phyloP scores from a whole-genome alignment of 2,888 invertebrate genomes.

The Branchellion lobata region DNA sequence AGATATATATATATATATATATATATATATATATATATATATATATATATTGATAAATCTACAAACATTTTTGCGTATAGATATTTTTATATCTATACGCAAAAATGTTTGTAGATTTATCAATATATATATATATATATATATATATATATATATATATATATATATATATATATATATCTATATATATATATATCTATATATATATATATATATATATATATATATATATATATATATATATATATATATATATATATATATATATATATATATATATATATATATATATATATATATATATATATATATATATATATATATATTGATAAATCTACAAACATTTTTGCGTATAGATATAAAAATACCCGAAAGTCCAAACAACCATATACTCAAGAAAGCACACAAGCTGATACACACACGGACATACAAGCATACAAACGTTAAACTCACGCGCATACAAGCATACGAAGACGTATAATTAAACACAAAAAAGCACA shows the following conservation, averaged over 20 bases:
- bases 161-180: not conserved
- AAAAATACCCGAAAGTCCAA: not conserved
- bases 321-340: not conserved
- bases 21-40: not conserved
- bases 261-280: not conserved
- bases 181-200: not conserved
- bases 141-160: not conserved
- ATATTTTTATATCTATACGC: no score
- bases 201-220: not conserved
- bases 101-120: not conserved
- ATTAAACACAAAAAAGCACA: not conserved
- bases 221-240: not conserved
- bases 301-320: not conserved
- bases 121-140: not conserved
- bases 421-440: not conserved
- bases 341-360: not conserved
- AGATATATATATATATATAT: not conserved
- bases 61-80: not conserved
- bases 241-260: not conserved
- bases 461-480: constrained; percentile 5
- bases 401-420: not conserved
- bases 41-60: not conserved
- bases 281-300: not conserved
- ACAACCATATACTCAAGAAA: not conserved
- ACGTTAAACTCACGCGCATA: not conserved